Evolutionary conservation across 2,113 vertebrate genomes (phyloP), one percentile per base, ranked within the genome.

Genomic region (Axis porcinus): DNA sequence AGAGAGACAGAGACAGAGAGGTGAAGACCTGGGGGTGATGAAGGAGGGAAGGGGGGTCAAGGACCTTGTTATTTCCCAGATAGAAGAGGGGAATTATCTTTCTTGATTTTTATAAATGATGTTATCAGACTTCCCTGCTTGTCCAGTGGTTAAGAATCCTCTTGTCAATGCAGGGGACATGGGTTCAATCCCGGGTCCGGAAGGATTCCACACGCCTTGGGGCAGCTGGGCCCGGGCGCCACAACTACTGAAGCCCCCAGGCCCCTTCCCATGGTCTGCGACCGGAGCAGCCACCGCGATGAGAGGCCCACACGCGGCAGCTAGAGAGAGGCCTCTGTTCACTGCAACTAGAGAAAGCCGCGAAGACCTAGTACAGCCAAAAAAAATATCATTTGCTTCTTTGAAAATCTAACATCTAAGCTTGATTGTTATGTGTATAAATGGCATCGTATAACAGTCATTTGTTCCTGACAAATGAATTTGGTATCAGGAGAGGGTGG

Each of bases 241-340:
- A 36, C 67, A 70, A 23, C 19, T 36, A 23, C n/a, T 23, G n/a
- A 70, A 70, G 9, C 9, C 67, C 67, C 19, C 10, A 40, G 10
- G 12, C 10, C 11, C 19, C n/a, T 70, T 23, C 67, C 67, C 67
- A 23, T 70, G n/a, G n/a, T 12, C 67, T 70, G 67, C 10, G 23
- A 12, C 0, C 3, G 19, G 67, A 70, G n/a, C 12, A 70, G 19
- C 67, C 19, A 5, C 19, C 67, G 6, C 0, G 5, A 70, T 1
- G 10, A 40, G 67, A 40, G 23, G 19, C 67, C n/a, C 67, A 23
- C 5, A 0, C 1, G n/a, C 0, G 2, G n/a, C n/a, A 23, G 12
- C 67, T 40, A 12, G 67, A 40, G 67, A 70, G n/a, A 11, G n/a
- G n/a, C 67, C 67, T 21, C 67, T 40, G 67, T 8, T 40, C n/a